Base-by-base conservation (phyloP, 2,888 invertebrate species). In the Gibbula magus region DNA sequence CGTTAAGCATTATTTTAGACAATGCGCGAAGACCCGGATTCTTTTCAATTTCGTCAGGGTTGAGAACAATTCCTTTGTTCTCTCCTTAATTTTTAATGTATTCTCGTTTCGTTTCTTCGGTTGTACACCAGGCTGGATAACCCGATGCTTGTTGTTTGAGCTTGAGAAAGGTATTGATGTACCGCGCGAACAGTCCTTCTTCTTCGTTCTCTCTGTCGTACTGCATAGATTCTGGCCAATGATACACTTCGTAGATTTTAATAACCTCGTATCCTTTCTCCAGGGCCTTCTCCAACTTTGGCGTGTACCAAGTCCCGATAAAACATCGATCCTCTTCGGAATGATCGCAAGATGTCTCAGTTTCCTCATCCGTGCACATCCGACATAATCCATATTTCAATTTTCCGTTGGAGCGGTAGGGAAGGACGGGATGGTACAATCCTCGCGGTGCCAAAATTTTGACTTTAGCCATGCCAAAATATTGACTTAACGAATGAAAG, bases 131-230 rank as follows among this genome's bases (percentile, higher is more conserved):
- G 0, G 52, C 39, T 0, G 90, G 90, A 84, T 85, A 90, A 1
- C 86, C 88, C 45, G 83, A 83, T 0, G 87, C 82, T 83, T 89
- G 89, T 66, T 86, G 85, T 80, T 89, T 90, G n/a, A 88, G 73
- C 22, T 74, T 74, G 13, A 74, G 51, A 76, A 88, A 89, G 1
- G 80, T 83, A 54, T 92, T 88, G 0, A 92, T 87, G 82, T 90
- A 92, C 0, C 84, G 84, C 4, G 87, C 78, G 83, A 92, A 92
- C 18, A 92, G 35, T 0, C 87, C 87, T 7, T 82, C 84, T 45
- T 70, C 20, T 18, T 78, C 75, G 10, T 79, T 83, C 18, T 56
- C 25, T 10, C 67, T 67, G 45, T 87, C 81, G 73, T 86, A 87
- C 70, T 83, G 39, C 3, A 77, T 83, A 3, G 80, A 80, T 25